phyloP scores from a whole-genome alignment of 1,140 invertebrate genomes.

The Drosophila murphyi region DNA sequence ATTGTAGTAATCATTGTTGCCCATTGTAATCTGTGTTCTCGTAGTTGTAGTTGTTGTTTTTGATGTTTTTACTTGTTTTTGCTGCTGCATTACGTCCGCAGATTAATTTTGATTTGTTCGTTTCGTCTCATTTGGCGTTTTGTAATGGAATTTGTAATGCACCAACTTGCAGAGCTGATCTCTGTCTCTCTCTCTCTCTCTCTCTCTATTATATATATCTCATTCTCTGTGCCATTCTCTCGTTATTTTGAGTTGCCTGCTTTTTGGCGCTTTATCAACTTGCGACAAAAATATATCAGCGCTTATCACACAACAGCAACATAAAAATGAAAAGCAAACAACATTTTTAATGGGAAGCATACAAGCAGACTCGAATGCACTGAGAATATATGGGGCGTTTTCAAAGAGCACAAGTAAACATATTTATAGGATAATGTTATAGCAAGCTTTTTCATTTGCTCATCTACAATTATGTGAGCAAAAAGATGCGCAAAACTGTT shows the following conservation, averaged over 20 bases:
- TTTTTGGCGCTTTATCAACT: constrained; percentile 33
- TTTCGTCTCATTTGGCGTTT: constrained; percentile 66
- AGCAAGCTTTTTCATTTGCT: too few species aligned
- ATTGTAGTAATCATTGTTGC: constrained; percentile 76
- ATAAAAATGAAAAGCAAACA: constrained; percentile 22
- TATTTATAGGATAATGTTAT: too few species aligned
- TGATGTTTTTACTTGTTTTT: constrained; percentile 16
- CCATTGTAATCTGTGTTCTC: constrained; percentile 29
- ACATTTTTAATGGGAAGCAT: constrained; percentile 8
- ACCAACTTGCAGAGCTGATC: neutral
- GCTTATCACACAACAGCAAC: constrained; percentile 33
- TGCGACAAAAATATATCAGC: constrained; percentile 38
- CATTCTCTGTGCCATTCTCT: neutral
- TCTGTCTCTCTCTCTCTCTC: neutral
- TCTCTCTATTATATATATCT: neutral
- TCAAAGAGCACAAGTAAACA: too few species aligned
- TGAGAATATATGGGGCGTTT: constrained; percentile 1
- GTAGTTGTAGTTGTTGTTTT: constrained; percentile 15
- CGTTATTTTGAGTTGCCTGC: constrained; percentile 8
- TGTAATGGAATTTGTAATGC: constrained; percentile 80
- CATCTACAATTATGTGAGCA: too few species aligned
- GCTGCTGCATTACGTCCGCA: constrained; percentile 50
- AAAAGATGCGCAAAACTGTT: too few species aligned
- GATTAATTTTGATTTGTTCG: constrained; percentile 83
- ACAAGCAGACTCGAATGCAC: constrained; percentile 1